These are phyloP conservation scores for Plagodis pulveraria DNA, from an alignment of 2,888 invertebrate genomes.

Conservation along the genomic window DNA sequence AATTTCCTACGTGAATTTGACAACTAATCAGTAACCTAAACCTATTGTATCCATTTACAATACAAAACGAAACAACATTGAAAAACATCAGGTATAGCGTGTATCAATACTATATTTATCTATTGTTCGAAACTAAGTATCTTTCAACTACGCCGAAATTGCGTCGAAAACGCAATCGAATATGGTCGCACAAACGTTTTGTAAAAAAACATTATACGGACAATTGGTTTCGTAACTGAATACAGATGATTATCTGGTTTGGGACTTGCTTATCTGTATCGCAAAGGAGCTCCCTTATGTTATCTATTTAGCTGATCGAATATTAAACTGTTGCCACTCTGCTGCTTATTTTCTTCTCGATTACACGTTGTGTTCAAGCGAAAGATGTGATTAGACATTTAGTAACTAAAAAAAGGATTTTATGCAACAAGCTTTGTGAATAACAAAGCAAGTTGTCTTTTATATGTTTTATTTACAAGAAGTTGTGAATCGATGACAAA, in stretches of 20 bases:
- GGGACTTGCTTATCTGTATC: slow-evolving; percentile 73
- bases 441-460: too few relatives aligned
- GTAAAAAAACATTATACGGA: slow-evolving; percentile 64
- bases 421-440: too few relatives aligned
- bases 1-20: slow-evolving; percentile 19
- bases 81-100: slow-evolving; percentile 78
- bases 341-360: slow-evolving; percentile 72
- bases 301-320: slow-evolving; percentile 56
- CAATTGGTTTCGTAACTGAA: slow-evolving; percentile 79
- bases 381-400: slow-evolving; percentile 31
- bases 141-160: slow-evolving; percentile 71
- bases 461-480: too few relatives aligned
- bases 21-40: slow-evolving; percentile 42
- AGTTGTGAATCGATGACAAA: too few relatives aligned
- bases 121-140: slow-evolving; percentile 72
- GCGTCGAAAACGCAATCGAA: slow-evolving; percentile 78
- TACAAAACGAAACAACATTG: slow-evolving; percentile 50
- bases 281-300: slow-evolving; percentile 64
- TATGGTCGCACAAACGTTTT: slow-evolving; percentile 60
- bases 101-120: slow-evolving; percentile 79
- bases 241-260: slow-evolving; percentile 79
- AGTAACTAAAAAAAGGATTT: neutral
- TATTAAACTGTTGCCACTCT: slow-evolving; percentile 60
- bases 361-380: slow-evolving; percentile 54
- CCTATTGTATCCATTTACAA: slow-evolving; percentile 56